A percentile compares a stretch with the other conserved stretches of the same genome.
Conservation (phyloP, 2,888 invertebrate genomes). For the Leptopilina myrica region DNA sequence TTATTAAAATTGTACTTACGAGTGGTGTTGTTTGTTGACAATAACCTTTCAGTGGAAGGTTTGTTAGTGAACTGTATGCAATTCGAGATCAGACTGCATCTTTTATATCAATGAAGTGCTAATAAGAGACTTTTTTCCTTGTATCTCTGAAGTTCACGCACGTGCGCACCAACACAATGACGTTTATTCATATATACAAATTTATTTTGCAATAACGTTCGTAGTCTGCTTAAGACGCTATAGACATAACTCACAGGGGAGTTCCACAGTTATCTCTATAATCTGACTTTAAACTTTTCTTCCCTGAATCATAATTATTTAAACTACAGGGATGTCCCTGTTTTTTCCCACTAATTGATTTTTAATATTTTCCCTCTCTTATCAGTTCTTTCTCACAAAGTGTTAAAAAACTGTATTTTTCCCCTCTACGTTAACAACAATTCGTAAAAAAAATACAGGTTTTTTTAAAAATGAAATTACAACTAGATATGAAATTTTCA, state of each 20-base stretch:
- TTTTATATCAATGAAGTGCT: constrained; percentile 12
- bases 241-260: neutral
- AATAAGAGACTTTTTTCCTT: neutral
- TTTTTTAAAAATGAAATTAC: too few relatives aligned
- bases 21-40: neutral
- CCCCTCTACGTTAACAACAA: too few relatives aligned
- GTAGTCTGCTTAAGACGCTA: neutral
- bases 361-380: too few relatives aligned
- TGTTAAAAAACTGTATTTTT: too few relatives aligned
- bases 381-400: too few relatives aligned
- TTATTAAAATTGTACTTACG: neutral
- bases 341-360: neutral
- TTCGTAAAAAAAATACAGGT: too few relatives aligned
- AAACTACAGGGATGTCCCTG: constrained; percentile 9
- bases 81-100: neutral
- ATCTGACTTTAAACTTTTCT: constrained; percentile 1
- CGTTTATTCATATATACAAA: neutral
- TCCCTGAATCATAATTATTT: neutral
- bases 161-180: neutral
- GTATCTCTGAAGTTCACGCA: neutral
- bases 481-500: too few relatives aligned
- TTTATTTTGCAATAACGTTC: neutral
- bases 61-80: neutral
- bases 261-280: neutral
- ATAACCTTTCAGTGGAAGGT: neutral